Evolutionary conservation across 2,113 vertebrate genomes (phyloP), one percentile per base, ranked within the genome.

Genomic region (Rhinoderma darwinii): DNA sequence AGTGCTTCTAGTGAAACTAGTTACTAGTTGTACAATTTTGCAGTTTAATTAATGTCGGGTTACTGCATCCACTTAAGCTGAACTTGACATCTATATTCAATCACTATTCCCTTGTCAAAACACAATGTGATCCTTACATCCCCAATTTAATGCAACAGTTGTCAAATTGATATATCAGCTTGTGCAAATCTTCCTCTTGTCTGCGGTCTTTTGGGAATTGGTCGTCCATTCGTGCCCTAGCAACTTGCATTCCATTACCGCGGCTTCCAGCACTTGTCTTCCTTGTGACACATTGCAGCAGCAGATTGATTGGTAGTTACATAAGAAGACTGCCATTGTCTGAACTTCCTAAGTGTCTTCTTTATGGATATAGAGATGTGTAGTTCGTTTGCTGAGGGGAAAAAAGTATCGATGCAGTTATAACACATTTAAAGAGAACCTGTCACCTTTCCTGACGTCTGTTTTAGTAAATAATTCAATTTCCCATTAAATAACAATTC

Each of bases 101-200:
- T 12, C 47, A 5, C 76, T 37, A 4, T 25, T 56, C 15, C 51
- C 77, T 17, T 56, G 77, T 59, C 77, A 39, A 37, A 35, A 5
- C 77, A 37, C 9, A 59, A 14, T 80, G 77, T 39, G 51, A 37
- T 79, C n/a, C 35, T 39, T 39, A 2, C 32, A 39, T 37, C 41
- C 22, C 51, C 35, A 79, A 50, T 79, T 54, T 56, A 56, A 79
- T 54, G 76, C 76, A 54, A 79, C 76, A 54, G 47, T 80, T 59
- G 77, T 80, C 77, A 80, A 27, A 80, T 59, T 80, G 77, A 59
- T 80, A 25, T 80, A 80, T 80, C 77, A 59, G 51, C 77, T 39
- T 80, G 77, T 80, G 77, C 77, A 80, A 80, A 80, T 59, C 51
- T 37, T 75, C 30, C 51, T 56, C 32, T 9, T 59, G 77, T n/a